Evolutionary conservation across 1,140 invertebrate genomes (phyloP), one percentile per base, ranked within the genome.

Genomic region (Habropoda laboriosa): DNA sequence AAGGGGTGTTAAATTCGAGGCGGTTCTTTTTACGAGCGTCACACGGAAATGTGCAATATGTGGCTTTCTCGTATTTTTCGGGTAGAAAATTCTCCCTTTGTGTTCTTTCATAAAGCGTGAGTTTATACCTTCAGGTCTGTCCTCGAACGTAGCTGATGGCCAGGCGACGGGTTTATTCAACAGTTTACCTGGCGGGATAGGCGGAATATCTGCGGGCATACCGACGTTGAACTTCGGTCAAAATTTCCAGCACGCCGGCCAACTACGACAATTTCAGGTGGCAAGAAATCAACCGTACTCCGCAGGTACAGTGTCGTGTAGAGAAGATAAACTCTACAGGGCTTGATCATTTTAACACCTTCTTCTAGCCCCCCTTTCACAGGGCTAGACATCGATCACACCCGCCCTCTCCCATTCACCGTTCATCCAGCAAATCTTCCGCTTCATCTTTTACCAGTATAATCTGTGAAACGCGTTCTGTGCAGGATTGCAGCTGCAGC

Each of bases 401-500:
- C n/a, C n/a, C n/a, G n/a, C n/a, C n/a, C n/a, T n/a, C n/a, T 10
- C 16, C 6, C 55, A 18, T 57, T n/a, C 55, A 32, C 6, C 5
- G 7, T n/a, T n/a, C n/a, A 32, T 38, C 30, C 12, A 3, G n/a
- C 7, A 32, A 32, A 40, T 16, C 47, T 64, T 12, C 21, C 24
- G 32, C 35, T 8, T 64, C 27, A 58, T 10, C 21, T 60, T 32
- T 12, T n/a, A 53, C 18, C 27, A n/a, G 21, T 6, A 1, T n/a
- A 40, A 64, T n/a, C 24, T 35, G 16, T 30, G n/a, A 21, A 47
- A 49, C 53, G 16, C 10, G 21, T 61, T 71, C 60, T 86, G 85
- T 85, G 77, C 82, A 91, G 90, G 83, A 79, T 86, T 90, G 85
- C 88, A 89, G 60, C 64, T 90, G 81, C 88, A 90, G 67, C 66